These are phyloP conservation scores for Rhinichthys osculus DNA, from an alignment of 2,797 vertebrate species.

Conservation along the genomic window DNA sequence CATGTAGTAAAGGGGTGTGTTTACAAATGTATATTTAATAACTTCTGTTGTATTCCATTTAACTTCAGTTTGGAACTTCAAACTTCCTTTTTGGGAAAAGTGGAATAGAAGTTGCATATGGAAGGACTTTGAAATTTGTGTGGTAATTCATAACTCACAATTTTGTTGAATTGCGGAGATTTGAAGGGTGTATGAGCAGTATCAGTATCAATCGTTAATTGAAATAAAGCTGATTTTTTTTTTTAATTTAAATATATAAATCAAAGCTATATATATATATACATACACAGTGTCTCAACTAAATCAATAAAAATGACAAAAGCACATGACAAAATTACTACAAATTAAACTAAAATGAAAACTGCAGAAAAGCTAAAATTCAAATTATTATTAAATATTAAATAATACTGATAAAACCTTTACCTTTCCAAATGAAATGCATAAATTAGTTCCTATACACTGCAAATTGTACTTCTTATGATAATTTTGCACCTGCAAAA, in stretches of 20 bases:
- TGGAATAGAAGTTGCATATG: neutral
- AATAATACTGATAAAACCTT: neutral
- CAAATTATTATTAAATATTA: neutral
- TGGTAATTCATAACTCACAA: neutral
- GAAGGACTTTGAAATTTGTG: neutral
- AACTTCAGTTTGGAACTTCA: neutral
- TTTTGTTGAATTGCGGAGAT: neutral
- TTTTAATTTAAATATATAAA: neutral
- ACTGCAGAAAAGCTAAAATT: neutral
- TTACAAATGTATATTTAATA: neutral
- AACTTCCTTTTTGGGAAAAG: neutral
- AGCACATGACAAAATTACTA: neutral
- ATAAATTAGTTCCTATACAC: neutral
- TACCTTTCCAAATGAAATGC: neutral
- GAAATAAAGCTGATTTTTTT: neutral
- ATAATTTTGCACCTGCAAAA: slow-evolving; percentile 3
- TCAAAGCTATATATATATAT: neutral
- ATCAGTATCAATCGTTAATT: neutral
- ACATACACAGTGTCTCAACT: neutral
- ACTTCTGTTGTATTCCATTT: neutral
- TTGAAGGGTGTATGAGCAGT: neutral
- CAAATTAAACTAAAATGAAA: neutral
- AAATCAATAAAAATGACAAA: neutral
- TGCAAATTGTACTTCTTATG: neutral
- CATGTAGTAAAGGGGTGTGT: neutral